These are phyloP conservation scores for Homarus americanus DNA, from an alignment of 1,140 invertebrate genomes.

Conservation along the genomic window DNA sequence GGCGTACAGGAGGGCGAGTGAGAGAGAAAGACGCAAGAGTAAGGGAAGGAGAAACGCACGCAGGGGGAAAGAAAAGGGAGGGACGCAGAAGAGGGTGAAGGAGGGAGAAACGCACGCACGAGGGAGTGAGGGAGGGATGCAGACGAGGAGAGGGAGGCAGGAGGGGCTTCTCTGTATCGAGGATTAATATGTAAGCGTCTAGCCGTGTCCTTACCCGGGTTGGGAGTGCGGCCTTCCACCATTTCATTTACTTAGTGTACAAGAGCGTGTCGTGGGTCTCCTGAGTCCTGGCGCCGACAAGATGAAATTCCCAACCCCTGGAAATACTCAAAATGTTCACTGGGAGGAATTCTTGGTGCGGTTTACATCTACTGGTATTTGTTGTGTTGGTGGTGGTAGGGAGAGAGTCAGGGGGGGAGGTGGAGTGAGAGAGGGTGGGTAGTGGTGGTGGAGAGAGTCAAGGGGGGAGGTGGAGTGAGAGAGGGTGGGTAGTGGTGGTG, in stretches of 20 bases:
- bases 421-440: too few relatives aligned
- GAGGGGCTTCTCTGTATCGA: background rate
- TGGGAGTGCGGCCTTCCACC: background rate
- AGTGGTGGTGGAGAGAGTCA: too few relatives aligned
- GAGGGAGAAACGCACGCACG: background rate
- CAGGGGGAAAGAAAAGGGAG: background rate
- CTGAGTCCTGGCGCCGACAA: too few relatives aligned
- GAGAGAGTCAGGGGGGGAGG: too few relatives aligned
- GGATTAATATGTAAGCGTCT: background rate
- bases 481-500: too few relatives aligned
- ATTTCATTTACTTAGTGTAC: slow-evolving; percentile 31
- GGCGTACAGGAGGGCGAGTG: background rate
- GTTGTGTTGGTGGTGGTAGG: too few relatives aligned
- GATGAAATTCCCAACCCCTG: too few relatives aligned
- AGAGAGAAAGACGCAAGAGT: too few relatives aligned
- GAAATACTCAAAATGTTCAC: background rate
- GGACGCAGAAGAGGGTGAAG: background rate
- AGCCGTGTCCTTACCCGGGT: background rate
- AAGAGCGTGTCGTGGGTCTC: slow-evolving; percentile 16
- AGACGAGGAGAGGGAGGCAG: background rate
- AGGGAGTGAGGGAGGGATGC: background rate
- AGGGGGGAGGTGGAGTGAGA: too few relatives aligned
- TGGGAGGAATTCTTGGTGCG: too few relatives aligned
- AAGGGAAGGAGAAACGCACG: background rate
- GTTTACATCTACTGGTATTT: too few relatives aligned